Evolutionary conservation across 2,113 vertebrate species (phyloP).

Genomic region (Ahaetulla prasina): DNA sequence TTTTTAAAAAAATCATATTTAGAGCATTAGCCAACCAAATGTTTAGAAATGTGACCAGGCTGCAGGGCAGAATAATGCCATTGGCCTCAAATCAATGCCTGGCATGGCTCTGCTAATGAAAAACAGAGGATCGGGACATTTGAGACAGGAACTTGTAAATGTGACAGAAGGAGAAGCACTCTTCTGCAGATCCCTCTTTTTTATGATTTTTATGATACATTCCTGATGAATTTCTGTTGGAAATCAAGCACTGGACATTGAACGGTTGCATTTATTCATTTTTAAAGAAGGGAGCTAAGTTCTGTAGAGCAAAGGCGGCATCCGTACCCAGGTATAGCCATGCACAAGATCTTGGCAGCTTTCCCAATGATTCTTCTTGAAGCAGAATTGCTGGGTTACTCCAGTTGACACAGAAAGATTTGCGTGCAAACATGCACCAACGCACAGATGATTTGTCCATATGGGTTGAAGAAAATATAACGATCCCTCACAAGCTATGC

Average conservation of each 20-base stretch:
- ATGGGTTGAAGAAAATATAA: not conserved
- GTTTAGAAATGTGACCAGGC: not conserved
- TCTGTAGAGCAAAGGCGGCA: not conserved
- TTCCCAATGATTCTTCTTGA: not conserved
- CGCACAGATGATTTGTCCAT: not conserved
- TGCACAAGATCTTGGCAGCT: not conserved
- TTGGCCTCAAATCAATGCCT: not conserved
- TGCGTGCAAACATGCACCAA: not conserved
- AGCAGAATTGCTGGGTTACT: not conserved
- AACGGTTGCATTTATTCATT: not conserved
- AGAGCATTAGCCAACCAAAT: too few relatives aligned
- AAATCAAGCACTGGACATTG: not conserved
- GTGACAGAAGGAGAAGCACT: not conserved
- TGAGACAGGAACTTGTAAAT: not conserved
- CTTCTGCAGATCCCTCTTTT: not conserved
- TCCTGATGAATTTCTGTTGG: not conserved
- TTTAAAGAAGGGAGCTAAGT: not conserved
- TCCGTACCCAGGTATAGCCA: not conserved
- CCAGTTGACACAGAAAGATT: not conserved
- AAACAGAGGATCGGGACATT: not conserved
- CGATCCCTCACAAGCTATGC: not conserved
- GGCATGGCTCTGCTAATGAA: not conserved
- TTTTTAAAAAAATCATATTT: not conserved
- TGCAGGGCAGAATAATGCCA: not conserved
- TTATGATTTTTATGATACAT: not conserved